phyloP scores from a whole-genome alignment of 1,140 invertebrate species.

The Choristoneura fumiferana region DNA sequence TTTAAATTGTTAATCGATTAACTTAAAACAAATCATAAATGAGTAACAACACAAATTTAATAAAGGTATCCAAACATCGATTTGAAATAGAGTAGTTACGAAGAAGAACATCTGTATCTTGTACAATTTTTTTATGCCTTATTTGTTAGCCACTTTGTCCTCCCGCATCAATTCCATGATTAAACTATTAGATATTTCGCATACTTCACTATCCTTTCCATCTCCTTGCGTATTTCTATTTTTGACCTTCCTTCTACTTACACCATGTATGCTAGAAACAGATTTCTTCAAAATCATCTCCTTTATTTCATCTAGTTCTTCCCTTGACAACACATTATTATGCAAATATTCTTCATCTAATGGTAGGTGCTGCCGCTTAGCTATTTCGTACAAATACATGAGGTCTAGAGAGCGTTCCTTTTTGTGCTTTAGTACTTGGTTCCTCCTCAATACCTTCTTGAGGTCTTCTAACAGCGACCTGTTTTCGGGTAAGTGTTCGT shows the following conservation, averaged over 20 bases:
- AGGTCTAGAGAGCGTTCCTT: slow-evolving; percentile 51
- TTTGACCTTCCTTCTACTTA: slow-evolving; percentile 46
- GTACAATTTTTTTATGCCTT: no score
- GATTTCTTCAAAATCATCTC: slow-evolving; percentile 54
- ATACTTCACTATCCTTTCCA: background rate
- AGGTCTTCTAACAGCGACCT: slow-evolving; percentile 56
- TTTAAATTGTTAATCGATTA: no score
- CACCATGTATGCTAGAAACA: slow-evolving; percentile 47
- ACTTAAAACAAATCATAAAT: no score
- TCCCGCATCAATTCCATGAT: background rate
- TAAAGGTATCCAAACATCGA: no score
- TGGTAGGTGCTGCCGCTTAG: slow-evolving; percentile 35
- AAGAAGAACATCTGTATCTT: no score
- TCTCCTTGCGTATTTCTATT: background rate
- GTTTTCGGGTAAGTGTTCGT: slow-evolving; percentile 52
- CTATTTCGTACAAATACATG: slow-evolving; percentile 56
- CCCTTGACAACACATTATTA: slow-evolving; percentile 48
- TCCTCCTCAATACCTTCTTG: slow-evolving; percentile 46
- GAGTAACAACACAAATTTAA: no score
- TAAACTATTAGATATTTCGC: slow-evolving; percentile 3
- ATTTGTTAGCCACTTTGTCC: no score
- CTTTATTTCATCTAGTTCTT: slow-evolving; percentile 55
- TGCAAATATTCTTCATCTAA: slow-evolving; percentile 37
- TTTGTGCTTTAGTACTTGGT: slow-evolving; percentile 37
- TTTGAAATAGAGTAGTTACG: no score